Percentiles rank a stretch among this genome's conserved stretches.
These are phyloP conservation scores for Deilephila porcellus DNA, from an alignment of 2,888 invertebrate species.

Conservation along the genomic window DNA sequence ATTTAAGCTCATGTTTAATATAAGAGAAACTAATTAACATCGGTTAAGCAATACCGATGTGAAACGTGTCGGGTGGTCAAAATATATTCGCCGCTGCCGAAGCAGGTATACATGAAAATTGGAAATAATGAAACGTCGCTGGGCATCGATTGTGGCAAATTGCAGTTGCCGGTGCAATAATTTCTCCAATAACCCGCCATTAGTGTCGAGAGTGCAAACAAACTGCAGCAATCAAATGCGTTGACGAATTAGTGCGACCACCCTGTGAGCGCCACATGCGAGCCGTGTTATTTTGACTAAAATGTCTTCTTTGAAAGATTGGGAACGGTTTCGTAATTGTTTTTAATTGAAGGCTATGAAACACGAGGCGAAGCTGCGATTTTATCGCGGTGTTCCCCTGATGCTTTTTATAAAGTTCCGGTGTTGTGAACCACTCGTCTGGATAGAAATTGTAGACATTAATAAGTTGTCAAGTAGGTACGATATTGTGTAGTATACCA, in stretches of 20 bases:
- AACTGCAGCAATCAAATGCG: conserved; percentile 63
- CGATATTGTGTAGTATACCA: too few relatives aligned
- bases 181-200: conserved; percentile 67
- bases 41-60: background rate
- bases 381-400: background rate
- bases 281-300: conserved; percentile 20
- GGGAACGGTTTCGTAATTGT: conserved; percentile 20
- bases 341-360: conserved; percentile 18
- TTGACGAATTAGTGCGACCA: conserved; percentile 71
- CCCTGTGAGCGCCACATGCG: conserved; percentile 42
- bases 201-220: conserved; percentile 76
- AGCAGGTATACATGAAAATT: conserved; percentile 43
- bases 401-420: background rate
- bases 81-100: conserved; percentile 39
- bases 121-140: conserved; percentile 51
- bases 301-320: conserved; percentile 29
- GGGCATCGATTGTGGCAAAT: conserved; percentile 66
- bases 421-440: background rate
- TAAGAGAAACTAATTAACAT: background rate
- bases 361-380: background rate
- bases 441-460: background rate
- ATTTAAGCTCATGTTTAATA: background rate
- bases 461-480: too few relatives aligned
- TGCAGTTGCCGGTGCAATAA: conserved; percentile 70
- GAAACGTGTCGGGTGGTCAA: conserved; percentile 29